A percentile compares a stretch with the other conserved stretches of the same genome.
Conservation (phyloP, 2,113 vertebrate genomes). For the Ahaetulla prasina region DNA sequence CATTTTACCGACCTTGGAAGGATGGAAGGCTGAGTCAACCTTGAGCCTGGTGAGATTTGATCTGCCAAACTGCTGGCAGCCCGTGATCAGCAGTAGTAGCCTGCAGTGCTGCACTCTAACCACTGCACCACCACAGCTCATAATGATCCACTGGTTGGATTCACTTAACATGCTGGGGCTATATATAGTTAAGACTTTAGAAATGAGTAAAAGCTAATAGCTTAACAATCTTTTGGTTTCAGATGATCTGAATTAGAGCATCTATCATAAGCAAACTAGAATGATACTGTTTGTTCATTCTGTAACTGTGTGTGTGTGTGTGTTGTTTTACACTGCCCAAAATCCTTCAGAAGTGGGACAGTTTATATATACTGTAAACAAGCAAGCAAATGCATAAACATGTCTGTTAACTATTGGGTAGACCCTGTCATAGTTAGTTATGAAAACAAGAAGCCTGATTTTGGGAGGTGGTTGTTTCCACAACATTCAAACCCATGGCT, state of each 20-base stretch:
- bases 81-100: no score
- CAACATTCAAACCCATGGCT: not conserved
- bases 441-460: not conserved
- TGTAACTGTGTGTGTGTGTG: not conserved
- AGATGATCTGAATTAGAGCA: not conserved
- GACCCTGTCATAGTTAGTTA: not conserved
- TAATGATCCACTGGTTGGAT: not conserved
- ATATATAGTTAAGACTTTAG: not conserved
- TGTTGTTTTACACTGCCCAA: not conserved
- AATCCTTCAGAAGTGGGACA: not conserved
- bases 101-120: no score
- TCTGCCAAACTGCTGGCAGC: no score
- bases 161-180: not conserved
- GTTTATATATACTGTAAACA: not conserved
- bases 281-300: not conserved
- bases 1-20: no score
- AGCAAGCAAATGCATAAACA: not conserved
- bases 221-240: not conserved
- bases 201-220: not conserved
- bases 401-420: not conserved
- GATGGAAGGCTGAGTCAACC: no score
- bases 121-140: no score
- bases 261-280: not conserved
- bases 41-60: no score
- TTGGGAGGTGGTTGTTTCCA: not conserved